Conservation (phyloP, 2,888 invertebrate species). For the Alentia gelatinosa region DNA sequence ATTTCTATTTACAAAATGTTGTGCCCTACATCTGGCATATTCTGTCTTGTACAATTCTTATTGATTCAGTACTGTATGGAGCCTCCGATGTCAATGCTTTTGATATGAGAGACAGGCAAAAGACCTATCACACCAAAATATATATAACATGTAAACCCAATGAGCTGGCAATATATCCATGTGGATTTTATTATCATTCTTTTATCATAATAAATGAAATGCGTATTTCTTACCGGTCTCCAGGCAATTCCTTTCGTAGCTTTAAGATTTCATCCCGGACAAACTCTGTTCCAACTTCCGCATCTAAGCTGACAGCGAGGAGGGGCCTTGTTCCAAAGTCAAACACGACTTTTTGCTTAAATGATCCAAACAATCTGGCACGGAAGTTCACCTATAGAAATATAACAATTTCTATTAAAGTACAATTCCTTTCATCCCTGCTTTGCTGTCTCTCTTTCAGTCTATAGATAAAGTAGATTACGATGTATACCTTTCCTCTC, state of each 20-base stretch:
- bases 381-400: neutral
- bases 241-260: neutral
- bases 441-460: no score
- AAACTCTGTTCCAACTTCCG: constrained; percentile 11
- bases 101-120: neutral
- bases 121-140: neutral
- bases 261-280: neutral
- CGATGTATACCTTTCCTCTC: no score
- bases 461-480: no score
- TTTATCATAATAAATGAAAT: no score
- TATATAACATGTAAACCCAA: neutral
- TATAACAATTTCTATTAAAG: neutral
- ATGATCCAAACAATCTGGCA: constrained; percentile 4
- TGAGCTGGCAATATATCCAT: no score
- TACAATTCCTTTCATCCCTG: no score
- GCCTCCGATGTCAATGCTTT: no score
- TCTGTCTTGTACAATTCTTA: no score
- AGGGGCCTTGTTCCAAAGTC: constrained; percentile 34
- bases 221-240: neutral
- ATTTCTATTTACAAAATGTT: no score
- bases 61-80: neutral
- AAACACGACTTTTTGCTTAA: constrained; percentile 5
- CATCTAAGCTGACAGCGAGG: neutral
- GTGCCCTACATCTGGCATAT: no score
- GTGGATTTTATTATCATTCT: no score